phyloP scores from a whole-genome alignment of 2,888 invertebrate species.

The Hemithea aestivaria region DNA sequence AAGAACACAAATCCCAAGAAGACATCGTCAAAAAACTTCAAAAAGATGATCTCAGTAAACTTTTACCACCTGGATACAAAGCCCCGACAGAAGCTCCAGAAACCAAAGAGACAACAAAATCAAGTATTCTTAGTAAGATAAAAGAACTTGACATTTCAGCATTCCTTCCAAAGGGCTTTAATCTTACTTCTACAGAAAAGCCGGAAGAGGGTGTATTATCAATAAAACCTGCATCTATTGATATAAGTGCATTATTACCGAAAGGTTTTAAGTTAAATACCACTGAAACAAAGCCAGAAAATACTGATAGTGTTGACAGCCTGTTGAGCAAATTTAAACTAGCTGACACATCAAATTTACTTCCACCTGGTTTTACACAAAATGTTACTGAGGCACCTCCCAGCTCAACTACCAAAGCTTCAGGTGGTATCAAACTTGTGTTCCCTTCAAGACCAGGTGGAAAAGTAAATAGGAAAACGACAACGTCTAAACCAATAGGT shows the following conservation, averaged over 20 bases:
- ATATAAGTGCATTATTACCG: slow-evolving; percentile 82
- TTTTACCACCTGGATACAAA: slow-evolving; percentile 85
- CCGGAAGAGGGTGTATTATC: slow-evolving; percentile 40
- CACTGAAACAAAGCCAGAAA: slow-evolving; percentile 38
- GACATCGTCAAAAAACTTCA: slow-evolving; percentile 68
- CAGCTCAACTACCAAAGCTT: slow-evolving; percentile 58
- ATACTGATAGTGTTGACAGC: slow-evolving; percentile 29
- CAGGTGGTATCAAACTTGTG: slow-evolving; percentile 82
- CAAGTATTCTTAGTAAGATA: slow-evolving; percentile 47
- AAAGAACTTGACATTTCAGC: slow-evolving; percentile 72
- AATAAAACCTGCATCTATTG: slow-evolving; percentile 48
- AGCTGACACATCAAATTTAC: slow-evolving; percentile 78
- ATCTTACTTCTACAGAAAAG: slow-evolving; percentile 57
- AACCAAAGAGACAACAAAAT: slow-evolving; percentile 48
- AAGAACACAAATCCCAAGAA: slow-evolving; percentile 57
- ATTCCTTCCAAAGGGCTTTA: slow-evolving; percentile 82
- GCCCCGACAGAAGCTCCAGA: slow-evolving; percentile 47
- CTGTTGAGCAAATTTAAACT: slow-evolving; percentile 49
- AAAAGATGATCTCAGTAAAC: slow-evolving; percentile 77
- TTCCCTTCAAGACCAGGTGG: slow-evolving; percentile 89
- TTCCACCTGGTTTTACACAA: slow-evolving; percentile 81
- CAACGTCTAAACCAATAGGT: slow-evolving; percentile 77
- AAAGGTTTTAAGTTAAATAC: slow-evolving; percentile 74
- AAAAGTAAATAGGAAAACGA: slow-evolving; percentile 79
- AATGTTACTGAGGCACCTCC: slow-evolving; percentile 40